These are phyloP conservation scores for Leucophenga varia DNA, from an alignment of 1,140 invertebrate species.

Conservation along the genomic window DNA sequence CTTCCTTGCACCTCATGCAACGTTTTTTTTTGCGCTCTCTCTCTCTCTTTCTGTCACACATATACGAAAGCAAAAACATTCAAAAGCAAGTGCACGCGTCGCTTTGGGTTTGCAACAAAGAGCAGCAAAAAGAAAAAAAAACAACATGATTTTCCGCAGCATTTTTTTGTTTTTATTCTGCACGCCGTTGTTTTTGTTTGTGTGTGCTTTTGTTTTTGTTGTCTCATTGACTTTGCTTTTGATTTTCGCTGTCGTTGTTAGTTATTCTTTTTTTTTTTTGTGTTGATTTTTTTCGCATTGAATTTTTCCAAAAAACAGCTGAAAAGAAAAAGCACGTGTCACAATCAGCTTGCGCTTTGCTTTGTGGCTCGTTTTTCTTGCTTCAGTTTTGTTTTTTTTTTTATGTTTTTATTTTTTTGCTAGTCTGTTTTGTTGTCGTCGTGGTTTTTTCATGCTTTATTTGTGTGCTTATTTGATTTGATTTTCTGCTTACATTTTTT, in stretches of 20 bases:
- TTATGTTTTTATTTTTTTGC: slow-evolving; percentile 21
- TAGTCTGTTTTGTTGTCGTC: slow-evolving; percentile 4
- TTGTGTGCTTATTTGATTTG: slow-evolving; percentile 16
- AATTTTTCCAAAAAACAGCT: slow-evolving; percentile 39
- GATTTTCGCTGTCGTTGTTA: slow-evolving; percentile 52
- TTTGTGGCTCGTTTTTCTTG: slow-evolving; percentile 7
- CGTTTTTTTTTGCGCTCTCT: too few species aligned
- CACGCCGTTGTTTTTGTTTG: slow-evolving; percentile 18
- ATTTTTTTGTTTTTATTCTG: slow-evolving; percentile 1
- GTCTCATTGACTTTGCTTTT: slow-evolving; percentile 17
- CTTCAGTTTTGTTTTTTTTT: slow-evolving; percentile 13
- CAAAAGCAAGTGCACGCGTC: slow-evolving; percentile 4
- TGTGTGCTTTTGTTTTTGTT: too few species aligned
- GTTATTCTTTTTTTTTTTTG: slow-evolving; percentile 37
- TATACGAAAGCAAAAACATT: slow-evolving; percentile 5
- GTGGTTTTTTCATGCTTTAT: slow-evolving; percentile 29
- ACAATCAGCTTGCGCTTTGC: slow-evolving; percentile 19
- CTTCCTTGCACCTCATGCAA: too few species aligned
- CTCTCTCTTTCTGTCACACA: slow-evolving; percentile 7
- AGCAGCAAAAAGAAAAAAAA: too few species aligned
- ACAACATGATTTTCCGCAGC: too few species aligned
- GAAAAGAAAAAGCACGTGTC: slow-evolving; percentile 54
- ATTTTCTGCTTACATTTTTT: neutral
- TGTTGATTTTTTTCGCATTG: slow-evolving; percentile 31
- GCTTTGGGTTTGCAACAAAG: slow-evolving; percentile 1